phyloP scores from a whole-genome alignment of 1,140 invertebrate species.

The Penaeus japonicus region DNA sequence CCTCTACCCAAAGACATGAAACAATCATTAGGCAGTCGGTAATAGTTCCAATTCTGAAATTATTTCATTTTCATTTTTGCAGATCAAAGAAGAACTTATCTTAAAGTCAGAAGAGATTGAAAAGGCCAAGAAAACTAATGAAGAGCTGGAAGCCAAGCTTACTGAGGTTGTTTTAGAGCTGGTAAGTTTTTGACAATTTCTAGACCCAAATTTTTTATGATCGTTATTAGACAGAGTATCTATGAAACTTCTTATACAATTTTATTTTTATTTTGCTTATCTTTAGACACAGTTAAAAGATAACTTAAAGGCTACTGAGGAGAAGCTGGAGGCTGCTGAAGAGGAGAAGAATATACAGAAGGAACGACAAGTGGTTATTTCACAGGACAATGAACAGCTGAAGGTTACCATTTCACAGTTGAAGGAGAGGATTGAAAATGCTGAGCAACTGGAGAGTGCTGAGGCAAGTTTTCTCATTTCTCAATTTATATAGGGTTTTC shows the following conservation, averaged over 20 bases:
- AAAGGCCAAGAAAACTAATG: not conserved
- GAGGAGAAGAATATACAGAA: not conserved
- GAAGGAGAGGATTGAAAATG: not conserved
- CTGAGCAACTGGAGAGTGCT: not conserved
- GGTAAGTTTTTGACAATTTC: not conserved
- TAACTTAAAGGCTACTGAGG: not conserved
- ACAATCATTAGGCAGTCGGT: too few relatives aligned
- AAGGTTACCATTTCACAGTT: not conserved
- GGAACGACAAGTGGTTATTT: not conserved
- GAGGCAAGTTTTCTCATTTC: not conserved
- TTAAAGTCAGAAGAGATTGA: constrained; percentile 22
- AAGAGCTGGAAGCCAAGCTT: not conserved
- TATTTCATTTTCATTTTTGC: not conserved
- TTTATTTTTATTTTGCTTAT: too few relatives aligned
- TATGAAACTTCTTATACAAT: too few relatives aligned
- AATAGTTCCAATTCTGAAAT: too few relatives aligned
- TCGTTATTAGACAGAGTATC: too few relatives aligned
- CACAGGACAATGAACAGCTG: constrained; percentile 15
- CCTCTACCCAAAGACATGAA: too few relatives aligned
- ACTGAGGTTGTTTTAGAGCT: not conserved
- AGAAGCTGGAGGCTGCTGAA: not conserved
- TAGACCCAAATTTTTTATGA: too few relatives aligned
- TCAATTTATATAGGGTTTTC: too few relatives aligned
- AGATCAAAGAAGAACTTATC: constrained; percentile 34
- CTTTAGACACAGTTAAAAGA: not conserved